phyloP scores from a whole-genome alignment of 2,797 vertebrate genomes.

The Propithecus perrieri region DNA sequence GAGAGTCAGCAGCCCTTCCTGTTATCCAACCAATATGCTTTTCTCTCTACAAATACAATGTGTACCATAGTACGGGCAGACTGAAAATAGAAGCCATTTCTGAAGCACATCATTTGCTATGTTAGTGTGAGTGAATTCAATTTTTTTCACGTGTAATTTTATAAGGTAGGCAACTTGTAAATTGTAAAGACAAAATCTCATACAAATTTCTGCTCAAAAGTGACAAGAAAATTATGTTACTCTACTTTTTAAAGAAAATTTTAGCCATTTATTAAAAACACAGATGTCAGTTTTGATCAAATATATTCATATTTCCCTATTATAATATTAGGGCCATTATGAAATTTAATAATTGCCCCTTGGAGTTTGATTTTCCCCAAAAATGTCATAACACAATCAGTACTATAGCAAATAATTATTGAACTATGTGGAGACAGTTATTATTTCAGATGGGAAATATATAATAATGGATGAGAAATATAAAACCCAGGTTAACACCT shows the following conservation, averaged over 20 bases:
- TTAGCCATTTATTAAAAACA: constrained; percentile 67
- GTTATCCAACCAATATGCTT: neutral
- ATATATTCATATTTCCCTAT: constrained; percentile 58
- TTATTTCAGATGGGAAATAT: constrained; percentile 70
- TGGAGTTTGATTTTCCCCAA: constrained; percentile 61
- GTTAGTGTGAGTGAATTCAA: neutral
- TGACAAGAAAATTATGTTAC: constrained; percentile 67
- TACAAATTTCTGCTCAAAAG: constrained; percentile 53
- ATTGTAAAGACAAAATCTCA: constrained; percentile 45
- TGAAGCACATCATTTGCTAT: constrained; percentile 18
- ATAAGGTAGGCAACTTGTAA: constrained; percentile 33
- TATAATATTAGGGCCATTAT: constrained; percentile 51
- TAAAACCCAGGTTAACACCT: constrained; percentile 72
- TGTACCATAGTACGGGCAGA: neutral
- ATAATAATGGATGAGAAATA: constrained; percentile 74
- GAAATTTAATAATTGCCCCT: constrained; percentile 68
- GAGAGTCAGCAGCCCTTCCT: neutral
- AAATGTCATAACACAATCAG: constrained; percentile 71
- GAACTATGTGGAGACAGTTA: constrained; percentile 51
- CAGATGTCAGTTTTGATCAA: constrained; percentile 64
- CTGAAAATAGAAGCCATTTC: constrained; percentile 16
- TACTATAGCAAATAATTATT: constrained; percentile 77
- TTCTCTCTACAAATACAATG: neutral
- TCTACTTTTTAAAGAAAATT: constrained; percentile 47
- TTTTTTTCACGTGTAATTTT: constrained; percentile 23